Conservation (phyloP, 2,113 vertebrate genomes). For the Mesoclemmys tuberculata region DNA sequence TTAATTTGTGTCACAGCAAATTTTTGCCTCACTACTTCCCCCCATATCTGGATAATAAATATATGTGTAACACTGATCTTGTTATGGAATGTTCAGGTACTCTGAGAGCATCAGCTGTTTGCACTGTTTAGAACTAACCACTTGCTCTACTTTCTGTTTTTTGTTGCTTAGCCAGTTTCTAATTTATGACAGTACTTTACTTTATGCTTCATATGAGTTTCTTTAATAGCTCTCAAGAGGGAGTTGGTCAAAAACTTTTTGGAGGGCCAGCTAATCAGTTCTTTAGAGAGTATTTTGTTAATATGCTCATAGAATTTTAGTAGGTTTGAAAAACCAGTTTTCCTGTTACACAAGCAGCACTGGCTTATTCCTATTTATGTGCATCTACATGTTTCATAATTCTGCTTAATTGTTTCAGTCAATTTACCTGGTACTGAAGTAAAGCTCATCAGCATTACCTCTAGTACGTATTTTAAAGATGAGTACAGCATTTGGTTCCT, state of each 20-base stretch:
- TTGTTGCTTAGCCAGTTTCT: background rate
- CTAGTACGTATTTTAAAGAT: background rate
- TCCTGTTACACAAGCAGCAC: background rate
- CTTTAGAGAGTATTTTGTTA: background rate
- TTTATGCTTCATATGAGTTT: background rate
- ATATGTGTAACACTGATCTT: background rate
- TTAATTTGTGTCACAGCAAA: fast-evolving
- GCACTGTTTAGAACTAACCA: background rate
- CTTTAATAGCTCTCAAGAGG: background rate
- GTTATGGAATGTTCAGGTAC: background rate
- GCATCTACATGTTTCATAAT: background rate
- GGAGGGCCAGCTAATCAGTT: background rate
- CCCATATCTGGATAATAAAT: background rate
- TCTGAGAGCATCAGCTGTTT: background rate
- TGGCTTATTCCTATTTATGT: background rate
- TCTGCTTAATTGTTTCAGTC: background rate
- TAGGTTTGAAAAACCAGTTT: background rate
- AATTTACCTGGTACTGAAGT: background rate
- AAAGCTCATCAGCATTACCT: background rate
- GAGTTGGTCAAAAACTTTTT: background rate
- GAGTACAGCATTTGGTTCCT: background rate
- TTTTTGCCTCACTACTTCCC: slow-evolving; percentile 26
- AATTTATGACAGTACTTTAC: background rate
- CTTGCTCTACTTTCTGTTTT: too few species aligned
- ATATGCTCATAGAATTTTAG: background rate